Conservation (phyloP, 1,140 invertebrate species). For the Leptinotarsa texana region DNA sequence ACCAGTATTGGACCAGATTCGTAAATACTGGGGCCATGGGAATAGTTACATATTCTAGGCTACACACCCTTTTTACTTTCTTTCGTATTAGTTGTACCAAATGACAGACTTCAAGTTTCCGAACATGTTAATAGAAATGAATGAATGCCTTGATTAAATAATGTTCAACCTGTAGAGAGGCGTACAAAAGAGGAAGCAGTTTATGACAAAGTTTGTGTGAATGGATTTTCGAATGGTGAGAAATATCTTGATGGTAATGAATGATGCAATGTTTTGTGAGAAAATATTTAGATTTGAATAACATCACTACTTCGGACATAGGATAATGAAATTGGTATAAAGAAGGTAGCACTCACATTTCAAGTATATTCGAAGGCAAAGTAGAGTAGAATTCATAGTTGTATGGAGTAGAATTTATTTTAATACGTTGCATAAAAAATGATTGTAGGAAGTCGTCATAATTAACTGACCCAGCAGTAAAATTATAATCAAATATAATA, state of each 20-base stretch:
- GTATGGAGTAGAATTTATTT: too few relatives aligned
- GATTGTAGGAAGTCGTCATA: too few relatives aligned
- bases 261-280: background rate
- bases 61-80: constrained; percentile 22
- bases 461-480: too few relatives aligned
- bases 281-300: constrained; percentile 4
- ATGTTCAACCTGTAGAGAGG: constrained; percentile 16
- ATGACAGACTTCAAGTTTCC: constrained; percentile 20
- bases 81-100: constrained; percentile 12
- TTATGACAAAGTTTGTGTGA: constrained; percentile 1
- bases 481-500: too few relatives aligned
- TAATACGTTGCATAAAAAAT: too few relatives aligned
- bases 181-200: constrained; percentile 6
- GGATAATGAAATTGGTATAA: too few relatives aligned
- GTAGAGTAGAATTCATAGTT: too few relatives aligned
- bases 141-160: constrained; percentile 15
- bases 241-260: background rate
- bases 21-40: background rate
- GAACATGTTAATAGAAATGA: constrained; percentile 21
- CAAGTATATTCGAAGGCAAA: too few relatives aligned
- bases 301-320: too few relatives aligned
- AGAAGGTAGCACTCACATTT: too few relatives aligned
- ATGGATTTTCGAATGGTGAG: constrained; percentile 5
- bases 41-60: constrained; percentile 14
- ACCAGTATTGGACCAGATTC: constrained; percentile 2